A percentile compares a stretch with the other conserved stretches of the same genome.
These are phyloP conservation scores for Oryzias melastigma DNA, from an alignment of 2,113 vertebrate species.

Conservation along the genomic window DNA sequence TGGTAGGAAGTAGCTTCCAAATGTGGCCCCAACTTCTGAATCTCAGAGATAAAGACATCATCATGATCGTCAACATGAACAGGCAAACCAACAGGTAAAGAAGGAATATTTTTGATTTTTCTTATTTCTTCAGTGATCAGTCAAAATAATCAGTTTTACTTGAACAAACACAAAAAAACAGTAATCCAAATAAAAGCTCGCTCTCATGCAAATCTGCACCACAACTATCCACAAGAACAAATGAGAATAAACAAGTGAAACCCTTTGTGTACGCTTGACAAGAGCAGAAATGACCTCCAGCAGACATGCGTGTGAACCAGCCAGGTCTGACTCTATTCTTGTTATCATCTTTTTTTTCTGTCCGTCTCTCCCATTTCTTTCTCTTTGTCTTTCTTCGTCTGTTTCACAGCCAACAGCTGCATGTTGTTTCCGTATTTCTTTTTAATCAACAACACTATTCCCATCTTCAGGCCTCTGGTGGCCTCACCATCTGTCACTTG, in stretches of 20 bases:
- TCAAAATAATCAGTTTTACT: too few relatives aligned
- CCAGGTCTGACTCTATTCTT: slow-evolving; percentile 48
- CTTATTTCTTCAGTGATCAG: too few relatives aligned
- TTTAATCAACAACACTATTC: slow-evolving; percentile 78
- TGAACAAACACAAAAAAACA: slow-evolving; percentile 4
- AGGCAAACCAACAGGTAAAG: too few relatives aligned
- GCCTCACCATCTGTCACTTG: slow-evolving; percentile 76
- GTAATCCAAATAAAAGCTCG: slow-evolving; percentile 44
- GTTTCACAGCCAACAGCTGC: slow-evolving; percentile 66
- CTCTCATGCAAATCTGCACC: slow-evolving; percentile 49
- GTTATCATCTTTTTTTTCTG: slow-evolving; percentile 16
- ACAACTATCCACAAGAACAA: slow-evolving; percentile 9
- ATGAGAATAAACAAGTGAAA: slow-evolving; percentile 32
- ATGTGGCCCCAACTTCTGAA: too few relatives aligned
- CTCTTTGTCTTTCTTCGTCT: slow-evolving; percentile 23
- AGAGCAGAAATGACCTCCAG: slow-evolving; percentile 37
- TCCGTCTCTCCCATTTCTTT: slow-evolving; percentile 19
- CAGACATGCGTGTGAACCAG: slow-evolving; percentile 19
- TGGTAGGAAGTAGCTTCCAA: too few relatives aligned
- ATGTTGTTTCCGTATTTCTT: slow-evolving; percentile 73
- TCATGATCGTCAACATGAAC: too few relatives aligned
- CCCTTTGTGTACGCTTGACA: slow-evolving; percentile 23
- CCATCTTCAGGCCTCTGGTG: slow-evolving; percentile 68
- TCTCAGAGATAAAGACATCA: background rate
- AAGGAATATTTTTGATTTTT: too few relatives aligned